Base-by-base conservation (phyloP, 1,140 invertebrate genomes). In the Agrypnia vestita region DNA sequence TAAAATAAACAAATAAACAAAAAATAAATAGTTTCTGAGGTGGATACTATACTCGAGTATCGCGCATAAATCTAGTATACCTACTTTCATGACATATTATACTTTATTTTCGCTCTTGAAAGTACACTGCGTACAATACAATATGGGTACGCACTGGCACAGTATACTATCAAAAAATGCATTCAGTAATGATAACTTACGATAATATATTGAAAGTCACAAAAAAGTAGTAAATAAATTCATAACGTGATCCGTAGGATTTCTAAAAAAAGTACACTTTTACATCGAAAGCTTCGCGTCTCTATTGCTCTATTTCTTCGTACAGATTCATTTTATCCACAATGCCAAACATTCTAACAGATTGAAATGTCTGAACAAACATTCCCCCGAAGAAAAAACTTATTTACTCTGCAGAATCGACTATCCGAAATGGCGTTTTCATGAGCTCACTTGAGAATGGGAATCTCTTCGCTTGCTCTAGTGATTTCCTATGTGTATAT, bases 321-420 rank as follows among this genome's bases (percentile, higher is more conserved):
- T 49, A 13, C 15, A 71, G 67, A 71, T 71, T 71, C 67, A 71
- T 71, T 71, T 25, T 71, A 15, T 21, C 67, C 15, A 53, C 67
- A 71, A 71, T 64, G 13, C 19, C 61, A 21, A 64, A 64, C 61
- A 25, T 64, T 53, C 67, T 51, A 71, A 71, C 67, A 71, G 67
- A 71, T 71, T 71, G 67, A 49, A 71, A 71, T 71, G 67, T 71
- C 67, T 53, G 72, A 56, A 56, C 72, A 46, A 71, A 71, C 67
- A 71, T 71, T 71, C 61, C 6, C 46, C n/a, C 46, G 17, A 11
- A 47, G 59, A 49, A 64, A 76, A 76, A 76, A 76, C 53, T 35
- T 76, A 62, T 76, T 76, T 76, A 64, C 74, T 62, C 74, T 76
- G 55, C 59, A 59, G 74, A 76, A 76, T 76, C 56, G 17, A 76